Conservation (phyloP, 2,797 vertebrate species). For the Hoplostethus atlanticus region DNA sequence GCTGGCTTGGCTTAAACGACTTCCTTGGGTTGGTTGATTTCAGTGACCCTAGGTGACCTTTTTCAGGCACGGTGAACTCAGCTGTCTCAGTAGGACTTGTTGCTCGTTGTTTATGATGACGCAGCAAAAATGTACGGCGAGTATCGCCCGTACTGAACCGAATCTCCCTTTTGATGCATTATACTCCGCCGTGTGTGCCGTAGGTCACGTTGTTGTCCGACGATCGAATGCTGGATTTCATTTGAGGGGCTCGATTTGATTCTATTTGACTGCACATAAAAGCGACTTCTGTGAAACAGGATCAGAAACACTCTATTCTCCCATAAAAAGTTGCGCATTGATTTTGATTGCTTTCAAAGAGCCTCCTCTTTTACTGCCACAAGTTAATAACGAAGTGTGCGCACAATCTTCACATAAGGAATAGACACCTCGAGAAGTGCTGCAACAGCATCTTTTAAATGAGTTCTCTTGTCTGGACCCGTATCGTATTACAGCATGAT, state of each 20-base stretch:
- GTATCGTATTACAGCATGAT: not conserved
- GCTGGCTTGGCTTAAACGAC: too few relatives aligned
- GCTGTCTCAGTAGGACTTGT: slow-evolving; percentile 23
- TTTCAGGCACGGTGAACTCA: too few relatives aligned
- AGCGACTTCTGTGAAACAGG: slow-evolving; percentile 26
- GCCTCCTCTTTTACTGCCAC: slow-evolving; percentile 55
- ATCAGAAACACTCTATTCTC: slow-evolving; percentile 8
- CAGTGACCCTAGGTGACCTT: too few relatives aligned
- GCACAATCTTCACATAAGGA: slow-evolving; percentile 4
- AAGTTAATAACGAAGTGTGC: slow-evolving; percentile 35
- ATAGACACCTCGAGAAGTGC: not conserved
- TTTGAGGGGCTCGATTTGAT: slow-evolving; percentile 30
- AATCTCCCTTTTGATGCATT: slow-evolving; percentile 1
- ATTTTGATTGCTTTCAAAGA: slow-evolving; percentile 57
- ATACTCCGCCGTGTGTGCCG: not conserved
- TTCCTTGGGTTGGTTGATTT: too few relatives aligned
- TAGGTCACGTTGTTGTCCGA: slow-evolving; percentile 22
- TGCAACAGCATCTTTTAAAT: slow-evolving; percentile 10
- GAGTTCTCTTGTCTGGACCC: slow-evolving; percentile 11
- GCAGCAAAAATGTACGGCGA: slow-evolving; percentile 33
- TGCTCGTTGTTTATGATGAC: slow-evolving; percentile 38
- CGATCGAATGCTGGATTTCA: slow-evolving; percentile 6
- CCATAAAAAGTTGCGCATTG: slow-evolving; percentile 32
- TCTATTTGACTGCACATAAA: slow-evolving; percentile 5
- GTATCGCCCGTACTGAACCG: slow-evolving; percentile 19